Conservation (phyloP, 64 coral and sea anemone genomes). For the Montipora efflorescens region DNA sequence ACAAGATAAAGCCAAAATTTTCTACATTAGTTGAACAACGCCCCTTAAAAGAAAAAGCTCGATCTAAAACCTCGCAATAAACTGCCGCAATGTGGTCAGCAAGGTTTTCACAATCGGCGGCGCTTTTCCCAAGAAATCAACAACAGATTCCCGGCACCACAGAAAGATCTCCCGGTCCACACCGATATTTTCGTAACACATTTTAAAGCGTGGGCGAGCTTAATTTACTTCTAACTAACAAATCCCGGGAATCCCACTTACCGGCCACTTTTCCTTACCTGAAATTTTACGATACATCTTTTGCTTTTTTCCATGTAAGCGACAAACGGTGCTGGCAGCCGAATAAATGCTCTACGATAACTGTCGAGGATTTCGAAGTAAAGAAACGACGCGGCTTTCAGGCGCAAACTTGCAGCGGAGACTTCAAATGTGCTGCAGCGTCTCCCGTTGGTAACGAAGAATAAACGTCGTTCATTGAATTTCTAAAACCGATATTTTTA, state of each 20-base stretch:
- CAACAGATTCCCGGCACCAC: slow-evolving; percentile 45
- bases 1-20: slow-evolving; percentile 51
- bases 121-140: slow-evolving; percentile 41
- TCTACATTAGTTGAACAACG: slow-evolving; percentile 44
- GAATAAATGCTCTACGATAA: slow-evolving; percentile 39
- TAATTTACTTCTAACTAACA: slow-evolving; percentile 61
- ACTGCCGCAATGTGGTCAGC: slow-evolving; percentile 4
- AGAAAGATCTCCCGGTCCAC: slow-evolving; percentile 17
- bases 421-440: slow-evolving; percentile 28
- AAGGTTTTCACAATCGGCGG: slow-evolving; percentile 15
- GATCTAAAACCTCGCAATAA: slow-evolving; percentile 34
- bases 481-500: slow-evolving; percentile 32
- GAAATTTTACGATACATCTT: slow-evolving; percentile 43
- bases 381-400: slow-evolving; percentile 29
- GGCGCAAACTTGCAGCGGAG: slow-evolving; percentile 18
- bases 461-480: slow-evolving; percentile 10
- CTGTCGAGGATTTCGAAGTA: slow-evolving; percentile 30
- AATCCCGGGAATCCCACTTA: slow-evolving; percentile 49
- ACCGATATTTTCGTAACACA: slow-evolving; percentile 60
- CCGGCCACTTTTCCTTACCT: slow-evolving; percentile 51
- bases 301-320: not conserved
- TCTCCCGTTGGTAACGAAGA: slow-evolving; percentile 42
- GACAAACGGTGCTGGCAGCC: slow-evolving; percentile 3
- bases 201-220: slow-evolving; percentile 57
- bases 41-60: slow-evolving; percentile 46